Percentiles rank a stretch among this genome's conserved stretches.
phyloP scores from a whole-genome alignment of 2,113 vertebrate species.

The Cavia porcellus region DNA sequence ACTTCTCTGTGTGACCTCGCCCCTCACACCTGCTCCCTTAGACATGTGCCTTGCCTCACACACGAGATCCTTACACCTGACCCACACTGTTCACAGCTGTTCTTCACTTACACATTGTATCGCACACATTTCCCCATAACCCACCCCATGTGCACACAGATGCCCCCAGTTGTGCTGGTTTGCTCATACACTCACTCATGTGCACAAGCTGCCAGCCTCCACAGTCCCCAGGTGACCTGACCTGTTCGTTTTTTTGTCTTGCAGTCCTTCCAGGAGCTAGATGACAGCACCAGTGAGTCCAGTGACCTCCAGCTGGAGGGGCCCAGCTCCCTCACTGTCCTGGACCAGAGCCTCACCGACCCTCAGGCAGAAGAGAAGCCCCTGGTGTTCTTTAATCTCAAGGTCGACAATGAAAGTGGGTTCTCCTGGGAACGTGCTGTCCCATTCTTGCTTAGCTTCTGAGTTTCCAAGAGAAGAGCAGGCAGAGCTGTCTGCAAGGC shows the following conservation, averaged over 20 bases:
- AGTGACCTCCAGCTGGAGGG: slow-evolving; percentile 72
- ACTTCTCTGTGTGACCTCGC: not conserved
- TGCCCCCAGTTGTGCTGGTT: not conserved
- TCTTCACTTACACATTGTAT: not conserved
- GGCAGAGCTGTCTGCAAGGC: not conserved
- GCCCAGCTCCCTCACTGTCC: not conserved
- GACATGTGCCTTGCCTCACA: not conserved
- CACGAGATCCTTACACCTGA: no score
- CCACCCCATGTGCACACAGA: not conserved
- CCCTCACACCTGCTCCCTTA: not conserved
- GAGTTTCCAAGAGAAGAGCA: not conserved
- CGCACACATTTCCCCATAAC: no score
- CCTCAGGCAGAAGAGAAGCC: slow-evolving; percentile 56
- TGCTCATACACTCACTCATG: fast-evolving
- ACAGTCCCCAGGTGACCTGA: not conserved
- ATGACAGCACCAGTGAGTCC: slow-evolving; percentile 74
- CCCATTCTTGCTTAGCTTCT: slow-evolving; percentile 48
- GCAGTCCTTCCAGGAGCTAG: slow-evolving; percentile 72
- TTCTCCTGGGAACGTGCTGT: not conserved
- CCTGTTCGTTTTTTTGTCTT: slow-evolving; percentile 74
- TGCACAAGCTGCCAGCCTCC: not conserved
- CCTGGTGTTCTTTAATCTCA: slow-evolving; percentile 86
- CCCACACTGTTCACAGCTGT: not conserved
- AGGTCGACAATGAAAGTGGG: slow-evolving; percentile 85
- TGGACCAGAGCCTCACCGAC: not conserved